Conservation (phyloP, 2,888 invertebrate species). For the Cotesia congregata region DNA sequence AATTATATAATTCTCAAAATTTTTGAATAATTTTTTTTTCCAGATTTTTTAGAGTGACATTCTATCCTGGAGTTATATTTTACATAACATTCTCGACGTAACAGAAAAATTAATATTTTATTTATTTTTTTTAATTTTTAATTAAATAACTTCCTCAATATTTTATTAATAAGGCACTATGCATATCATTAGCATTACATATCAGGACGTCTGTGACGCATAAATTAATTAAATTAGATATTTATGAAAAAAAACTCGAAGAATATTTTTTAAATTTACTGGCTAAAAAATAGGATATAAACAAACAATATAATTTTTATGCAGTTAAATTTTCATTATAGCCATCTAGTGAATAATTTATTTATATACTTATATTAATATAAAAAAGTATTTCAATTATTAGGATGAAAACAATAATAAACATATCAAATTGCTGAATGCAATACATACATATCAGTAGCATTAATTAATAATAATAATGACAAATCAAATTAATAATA, state of each 20-base stretch:
- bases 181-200: constrained; percentile 6
- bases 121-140: neutral
- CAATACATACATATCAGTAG: constrained; percentile 47
- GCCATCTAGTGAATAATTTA: too few relatives aligned
- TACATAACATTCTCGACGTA: neutral
- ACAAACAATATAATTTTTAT: too few relatives aligned
- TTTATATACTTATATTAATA: constrained; percentile 12
- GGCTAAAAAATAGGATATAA: neutral
- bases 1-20: neutral
- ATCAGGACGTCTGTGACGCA: neutral
- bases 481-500: constrained; percentile 33
- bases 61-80: neutral
- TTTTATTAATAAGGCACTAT: constrained; percentile 14
- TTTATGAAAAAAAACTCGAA: neutral
- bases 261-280: neutral
- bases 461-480: constrained; percentile 27
- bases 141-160: neutral
- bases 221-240: constrained; percentile 22
- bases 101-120: neutral
- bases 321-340: too few relatives aligned
- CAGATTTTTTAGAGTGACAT: neutral
- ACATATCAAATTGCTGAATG: constrained; percentile 45
- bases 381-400: constrained; percentile 34
- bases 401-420: constrained; percentile 38
- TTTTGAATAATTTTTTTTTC: neutral